These are phyloP conservation scores for Siniperca undulata DNA, from an alignment of 2,797 vertebrate species.

Conservation along the genomic window DNA sequence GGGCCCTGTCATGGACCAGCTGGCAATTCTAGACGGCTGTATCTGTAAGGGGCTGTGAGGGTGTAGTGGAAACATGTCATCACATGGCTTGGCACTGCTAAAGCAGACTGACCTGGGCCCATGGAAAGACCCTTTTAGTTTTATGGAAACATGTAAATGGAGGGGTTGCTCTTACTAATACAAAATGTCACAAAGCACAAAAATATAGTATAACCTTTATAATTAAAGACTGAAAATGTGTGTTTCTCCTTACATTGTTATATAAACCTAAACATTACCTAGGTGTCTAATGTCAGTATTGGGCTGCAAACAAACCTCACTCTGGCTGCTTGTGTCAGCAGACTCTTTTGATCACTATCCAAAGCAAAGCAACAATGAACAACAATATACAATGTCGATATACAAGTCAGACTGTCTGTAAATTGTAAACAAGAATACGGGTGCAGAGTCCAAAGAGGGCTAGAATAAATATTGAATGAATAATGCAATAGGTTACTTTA, in stretches of 20 bases:
- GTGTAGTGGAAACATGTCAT: too few species aligned
- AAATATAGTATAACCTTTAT: not conserved
- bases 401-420: too few species aligned
- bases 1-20: too few species aligned
- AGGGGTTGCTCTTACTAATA: not conserved
- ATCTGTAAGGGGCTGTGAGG: too few species aligned
- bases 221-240: too few species aligned
- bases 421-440: too few species aligned
- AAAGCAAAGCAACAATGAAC: not conserved
- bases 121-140: not conserved
- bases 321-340: not conserved
- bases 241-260: not conserved
- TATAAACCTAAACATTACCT: not conserved
- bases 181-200: not conserved
- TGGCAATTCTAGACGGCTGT: too few species aligned
- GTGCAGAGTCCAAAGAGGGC: too few species aligned
- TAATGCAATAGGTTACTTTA: too few species aligned
- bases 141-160: not conserved
- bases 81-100: not conserved
- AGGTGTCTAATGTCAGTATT: not conserved
- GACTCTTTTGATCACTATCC: slow-evolving; percentile 7
- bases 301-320: not conserved
- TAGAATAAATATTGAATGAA: too few species aligned
- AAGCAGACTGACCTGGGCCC: not conserved
- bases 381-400: too few species aligned